Conservation (phyloP, 53 echinoderm and acorn worm species). For the Hippasteria phrygiana region DNA sequence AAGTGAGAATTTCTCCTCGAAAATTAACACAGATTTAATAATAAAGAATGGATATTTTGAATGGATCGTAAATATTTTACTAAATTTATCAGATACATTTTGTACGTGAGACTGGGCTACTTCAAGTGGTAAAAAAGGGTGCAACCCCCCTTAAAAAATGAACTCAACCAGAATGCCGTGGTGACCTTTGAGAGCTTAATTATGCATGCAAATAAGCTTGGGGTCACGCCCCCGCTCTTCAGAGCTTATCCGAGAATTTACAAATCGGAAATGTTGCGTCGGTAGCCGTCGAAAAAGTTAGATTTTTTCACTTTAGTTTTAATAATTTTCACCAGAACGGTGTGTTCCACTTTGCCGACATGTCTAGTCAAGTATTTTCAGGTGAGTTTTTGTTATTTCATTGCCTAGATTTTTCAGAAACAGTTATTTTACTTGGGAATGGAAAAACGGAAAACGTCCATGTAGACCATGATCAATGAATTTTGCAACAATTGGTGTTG, state of each 20-base stretch:
- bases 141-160: conserved; percentile 33
- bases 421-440: conserved; percentile 42
- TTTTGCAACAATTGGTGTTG: conserved; percentile 4
- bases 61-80: too few species aligned
- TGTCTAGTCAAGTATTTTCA: conserved; percentile 81
- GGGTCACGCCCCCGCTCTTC: conserved; percentile 66
- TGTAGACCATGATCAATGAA: background rate
- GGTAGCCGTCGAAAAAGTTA: background rate
- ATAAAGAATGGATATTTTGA: too few species aligned
- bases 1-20: too few species aligned
- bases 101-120: too few species aligned
- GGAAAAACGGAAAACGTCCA: background rate
- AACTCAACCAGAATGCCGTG: conserved; percentile 18
- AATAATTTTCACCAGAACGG: background rate
- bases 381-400: conserved; percentile 66
- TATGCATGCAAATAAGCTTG: conserved; percentile 71
- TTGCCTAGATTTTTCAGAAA: conserved; percentile 15
- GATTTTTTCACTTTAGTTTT: conserved; percentile 18
- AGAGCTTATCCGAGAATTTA: conserved; percentile 54
- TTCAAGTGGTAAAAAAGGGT: background rate
- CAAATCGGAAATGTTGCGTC: conserved; percentile 16
- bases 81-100: too few species aligned
- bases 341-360: conserved; percentile 4
- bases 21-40: too few species aligned
- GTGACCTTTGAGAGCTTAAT: conserved; percentile 48